phyloP scores from a whole-genome alignment of 2,888 invertebrate species.

The Cylloceria caligata region DNA sequence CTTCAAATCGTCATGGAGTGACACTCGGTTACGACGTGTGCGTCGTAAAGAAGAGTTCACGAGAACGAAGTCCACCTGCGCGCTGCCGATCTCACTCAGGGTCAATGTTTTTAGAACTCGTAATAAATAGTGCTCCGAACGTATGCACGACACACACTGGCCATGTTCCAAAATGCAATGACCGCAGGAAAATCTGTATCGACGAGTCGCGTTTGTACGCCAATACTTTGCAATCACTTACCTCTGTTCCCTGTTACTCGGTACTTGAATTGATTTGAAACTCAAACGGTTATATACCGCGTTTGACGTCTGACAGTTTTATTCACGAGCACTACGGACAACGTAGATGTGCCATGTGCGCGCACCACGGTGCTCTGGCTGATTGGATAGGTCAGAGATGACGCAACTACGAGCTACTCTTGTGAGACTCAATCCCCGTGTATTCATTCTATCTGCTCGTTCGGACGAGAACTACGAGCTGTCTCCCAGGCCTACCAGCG shows the following conservation, averaged over 20 bases:
- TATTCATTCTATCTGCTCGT: neutral
- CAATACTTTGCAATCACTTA: conserved; percentile 50
- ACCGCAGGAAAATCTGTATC: conserved; percentile 25
- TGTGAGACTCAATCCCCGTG: neutral
- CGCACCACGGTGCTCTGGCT: conserved; percentile 59
- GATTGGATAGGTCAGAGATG: conserved; percentile 73
- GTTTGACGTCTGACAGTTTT: conserved; percentile 41
- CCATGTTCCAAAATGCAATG: conserved; percentile 20
- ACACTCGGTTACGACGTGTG: neutral
- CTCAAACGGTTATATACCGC: neutral
- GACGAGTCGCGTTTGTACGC: conserved; percentile 1
- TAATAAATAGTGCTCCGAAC: conserved; percentile 48
- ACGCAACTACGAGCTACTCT: conserved; percentile 72
- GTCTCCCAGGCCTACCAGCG: neutral
- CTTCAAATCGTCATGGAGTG: neutral
- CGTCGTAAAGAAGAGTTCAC: conserved; percentile 13
- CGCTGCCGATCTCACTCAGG: conserved; percentile 49
- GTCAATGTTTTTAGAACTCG: conserved; percentile 73
- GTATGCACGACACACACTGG: conserved; percentile 40
- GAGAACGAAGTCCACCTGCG: conserved; percentile 48
- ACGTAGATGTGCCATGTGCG: conserved; percentile 66
- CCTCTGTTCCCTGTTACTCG: conserved; percentile 47
- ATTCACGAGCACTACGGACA: conserved; percentile 13
- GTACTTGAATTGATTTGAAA: conserved; percentile 38
- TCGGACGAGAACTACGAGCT: no score